Evolutionary conservation across 2,888 invertebrate genomes (phyloP), one percentile per base, ranked within the genome.

Genomic region (Cryptocephalus primarius): DNA sequence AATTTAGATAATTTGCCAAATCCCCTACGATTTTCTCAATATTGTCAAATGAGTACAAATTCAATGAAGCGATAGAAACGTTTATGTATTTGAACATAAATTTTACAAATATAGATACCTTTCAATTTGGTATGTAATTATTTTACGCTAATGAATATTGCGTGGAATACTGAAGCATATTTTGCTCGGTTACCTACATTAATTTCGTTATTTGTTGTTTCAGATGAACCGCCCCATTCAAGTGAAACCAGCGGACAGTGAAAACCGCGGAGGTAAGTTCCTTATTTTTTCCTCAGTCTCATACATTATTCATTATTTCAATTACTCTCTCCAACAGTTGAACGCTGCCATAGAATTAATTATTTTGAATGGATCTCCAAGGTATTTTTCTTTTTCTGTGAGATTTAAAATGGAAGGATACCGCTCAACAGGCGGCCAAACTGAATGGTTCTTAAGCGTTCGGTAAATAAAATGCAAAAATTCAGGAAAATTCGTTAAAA

Each of bases 191-290:
- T 22, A 2, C 22, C 6, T 22, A 22, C 22, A 22, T 22, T 22
- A 22, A 22, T 22, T 22, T 22, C 6, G 2, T 22, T 22, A 4
- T 2, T 22, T 22, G 22, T 57, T 57, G 63, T 67, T 89, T 42
- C 86, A 97, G 96, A 97, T 97, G 96, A 96, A 95, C 85, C 92
- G 96, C 81, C 93, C 96, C 78, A 93, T 96, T 82, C 95, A 96
- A 85, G 93, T 97, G 83, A 97, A 97, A 79, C 94, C 95, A 77
- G 95, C 95, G 79, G 96, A 96, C 79, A 93, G 89, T 81, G 95
- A 96, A 81, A 95, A 92, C 80, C 87, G 94, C 83, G 85, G 90
- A 87, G 94, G 90, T 91, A 79, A 85, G 78, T 73, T 4, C 9
- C 22, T 40, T 12, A 14, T 40, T 34, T 49, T 47, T 46, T 46